Evolutionary conservation across 2,888 invertebrate genomes (phyloP), one percentile per base, ranked within the genome.

Genomic region (Drepanosiphum platanoidis): DNA sequence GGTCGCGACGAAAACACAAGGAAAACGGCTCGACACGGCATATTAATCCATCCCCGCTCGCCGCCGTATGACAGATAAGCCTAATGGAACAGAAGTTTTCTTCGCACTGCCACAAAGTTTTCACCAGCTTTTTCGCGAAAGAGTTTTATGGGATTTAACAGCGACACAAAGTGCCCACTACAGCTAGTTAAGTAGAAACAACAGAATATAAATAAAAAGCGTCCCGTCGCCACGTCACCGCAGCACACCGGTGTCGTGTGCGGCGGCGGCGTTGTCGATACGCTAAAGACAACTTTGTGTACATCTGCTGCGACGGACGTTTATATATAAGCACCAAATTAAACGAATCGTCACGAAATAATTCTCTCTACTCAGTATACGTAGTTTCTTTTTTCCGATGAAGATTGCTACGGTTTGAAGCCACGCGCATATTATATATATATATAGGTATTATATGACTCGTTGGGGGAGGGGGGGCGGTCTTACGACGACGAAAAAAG

Each of bases 21-120:
- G 42, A 36, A 42, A 80, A 68, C 32, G 46, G 8, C 27, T 34
- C 27, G 64, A 18, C 42, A 7, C 11, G 8, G 18, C 46, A 39
- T 72, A 83, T 68, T 84, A 84, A 75, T 68, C 75, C 83, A 32
- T 30, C 34, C 18, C 18, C 39, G 42, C 39, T n/a, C 34, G 22
- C 18, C 72, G 18, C n/a, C 42, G 71, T 61, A 66, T 36, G 83
- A 68, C 83, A 36, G 83, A 66, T 84, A 84, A 84, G 74, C 83
- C 77, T 84, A 84, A 84, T 84, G 83, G 83, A 84, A 84, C 74
- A 84, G 52, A 77, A 84, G 83, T 75, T 75, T 75, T 75, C 74
- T 68, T 84, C 74, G 8, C 75, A 30, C 36, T 32, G 27, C 46
- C 42, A 32, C 66, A 68, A 84, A 84, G 52, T 84, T 84, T 84